Evolutionary conservation across 1,140 invertebrate genomes (phyloP), one percentile per base, ranked within the genome.

Genomic region (Subanguina moxae): DNA sequence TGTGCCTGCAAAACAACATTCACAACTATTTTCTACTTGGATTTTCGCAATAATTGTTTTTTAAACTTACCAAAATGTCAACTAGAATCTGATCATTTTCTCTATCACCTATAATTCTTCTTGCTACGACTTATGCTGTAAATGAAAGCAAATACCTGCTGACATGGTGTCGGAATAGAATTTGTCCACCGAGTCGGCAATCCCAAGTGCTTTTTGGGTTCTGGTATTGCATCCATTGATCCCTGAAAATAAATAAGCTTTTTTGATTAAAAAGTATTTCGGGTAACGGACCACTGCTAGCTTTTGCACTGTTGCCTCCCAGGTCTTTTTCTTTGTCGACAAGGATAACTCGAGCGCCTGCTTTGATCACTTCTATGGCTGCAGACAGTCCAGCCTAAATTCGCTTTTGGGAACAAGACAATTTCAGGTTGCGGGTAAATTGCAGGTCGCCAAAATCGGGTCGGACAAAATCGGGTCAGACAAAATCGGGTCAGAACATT

Each of bases 281-380:
- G 23, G 3, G 23, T 52, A 52, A 21, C 48, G n/a, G 8, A 80
- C 80, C 80, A 64, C 80, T 82, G 46, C 63, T 82, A 9, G 83
- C 82, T 63, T 83, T 83, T 0, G 80, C 83, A 23, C 76, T 80
- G 65, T 83, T 83, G 30, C 82, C 82, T 45, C 82, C 82, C 27
- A 83, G 25, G 42, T 73, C 64, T 32, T 77, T 80, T 57, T 83
- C 78, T 64, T 77, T 76, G 25, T 83, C 82, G 23, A 84, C 61
- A 13, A 83, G 38, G 61, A 78, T 73, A 8, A 83, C 82, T 11
- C 68, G 67, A 13, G 82, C 83, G 30, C 73, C 71, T 1, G 62
- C 42, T 32, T 42, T 28, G 11, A 76, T 43, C 1, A 77, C 78
- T 66, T 82, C 80, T n/a, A 83, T 58, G 11, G 83, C 62, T n/a